phyloP scores from a whole-genome alignment of 2,888 invertebrate genomes.

The Eilema caniola region DNA sequence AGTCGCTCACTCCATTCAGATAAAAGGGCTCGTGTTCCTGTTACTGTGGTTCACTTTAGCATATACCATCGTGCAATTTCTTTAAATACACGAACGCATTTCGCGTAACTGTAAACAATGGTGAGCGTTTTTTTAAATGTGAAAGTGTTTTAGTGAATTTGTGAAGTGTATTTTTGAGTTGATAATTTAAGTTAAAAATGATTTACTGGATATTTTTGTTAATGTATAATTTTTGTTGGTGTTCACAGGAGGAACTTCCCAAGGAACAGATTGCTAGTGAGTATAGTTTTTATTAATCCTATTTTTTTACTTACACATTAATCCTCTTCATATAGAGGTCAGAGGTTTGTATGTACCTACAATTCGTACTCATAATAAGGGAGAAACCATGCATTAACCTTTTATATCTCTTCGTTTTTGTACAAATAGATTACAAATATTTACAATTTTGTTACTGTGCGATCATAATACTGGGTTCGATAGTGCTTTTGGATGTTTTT shows the following conservation, averaged over 20 bases:
- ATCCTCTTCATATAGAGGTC: too few species aligned
- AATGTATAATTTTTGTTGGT: slow-evolving; percentile 54
- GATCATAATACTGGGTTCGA: not conserved
- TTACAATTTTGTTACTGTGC: too few species aligned
- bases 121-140: slow-evolving; percentile 57
- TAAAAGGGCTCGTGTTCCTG: slow-evolving; percentile 81
- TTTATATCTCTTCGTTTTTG: too few species aligned
- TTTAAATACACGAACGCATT: slow-evolving; percentile 48
- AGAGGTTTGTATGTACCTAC: too few species aligned
- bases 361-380: too few species aligned
- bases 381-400: too few species aligned
- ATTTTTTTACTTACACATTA: too few species aligned
- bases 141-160: slow-evolving; percentile 39
- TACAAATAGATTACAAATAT: too few species aligned
- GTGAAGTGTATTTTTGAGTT: slow-evolving; percentile 41
- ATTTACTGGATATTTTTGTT: slow-evolving; percentile 45
- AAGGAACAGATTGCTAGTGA: slow-evolving; percentile 93
- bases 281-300: slow-evolving; percentile 65
- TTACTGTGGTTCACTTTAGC: slow-evolving; percentile 75
- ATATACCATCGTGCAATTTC: slow-evolving; percentile 69
- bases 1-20: slow-evolving; percentile 81
- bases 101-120: slow-evolving; percentile 59
- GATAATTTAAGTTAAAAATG: slow-evolving; percentile 21
- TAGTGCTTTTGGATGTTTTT: not conserved
- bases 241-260: slow-evolving; percentile 91